Evolutionary conservation across 2,888 invertebrate species (phyloP).

Genomic region (Taenaris catops): DNA sequence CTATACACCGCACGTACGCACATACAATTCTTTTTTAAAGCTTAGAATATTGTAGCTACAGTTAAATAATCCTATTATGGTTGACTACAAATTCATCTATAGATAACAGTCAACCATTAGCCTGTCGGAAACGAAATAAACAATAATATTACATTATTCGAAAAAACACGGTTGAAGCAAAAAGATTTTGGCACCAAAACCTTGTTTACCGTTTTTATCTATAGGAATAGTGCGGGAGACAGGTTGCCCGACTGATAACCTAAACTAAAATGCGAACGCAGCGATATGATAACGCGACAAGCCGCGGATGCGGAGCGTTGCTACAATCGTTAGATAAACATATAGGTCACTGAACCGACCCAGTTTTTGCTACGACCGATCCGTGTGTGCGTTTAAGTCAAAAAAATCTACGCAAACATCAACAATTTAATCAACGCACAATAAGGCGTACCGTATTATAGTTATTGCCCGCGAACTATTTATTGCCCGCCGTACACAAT

Average conservation of each 20-base stretch:
- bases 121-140: too few species aligned
- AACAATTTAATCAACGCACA: slow-evolving; percentile 37
- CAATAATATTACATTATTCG: too few species aligned
- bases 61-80: too few species aligned
- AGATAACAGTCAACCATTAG: too few species aligned
- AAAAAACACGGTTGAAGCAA: slow-evolving; percentile 14
- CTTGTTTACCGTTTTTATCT: slow-evolving; percentile 26
- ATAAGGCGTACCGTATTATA: slow-evolving; percentile 21
- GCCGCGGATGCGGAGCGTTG: slow-evolving; percentile 48
- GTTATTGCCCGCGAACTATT: too few species aligned
- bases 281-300: slow-evolving; percentile 53
- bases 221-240: slow-evolving; percentile 49
- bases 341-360: slow-evolving; percentile 79
- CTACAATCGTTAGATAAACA: slow-evolving; percentile 76
- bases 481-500: too few species aligned
- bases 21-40: too few species aligned
- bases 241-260: slow-evolving; percentile 70
- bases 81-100: too few species aligned
- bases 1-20: too few species aligned
- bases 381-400: slow-evolving; percentile 56
- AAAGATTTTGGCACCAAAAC: slow-evolving; percentile 20
- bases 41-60: too few species aligned
- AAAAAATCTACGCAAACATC: slow-evolving; percentile 45
- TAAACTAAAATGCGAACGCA: slow-evolving; percentile 65
- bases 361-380: slow-evolving; percentile 52